Conservation (phyloP, 1,140 invertebrate species). For the Notospermus geniculatus region DNA sequence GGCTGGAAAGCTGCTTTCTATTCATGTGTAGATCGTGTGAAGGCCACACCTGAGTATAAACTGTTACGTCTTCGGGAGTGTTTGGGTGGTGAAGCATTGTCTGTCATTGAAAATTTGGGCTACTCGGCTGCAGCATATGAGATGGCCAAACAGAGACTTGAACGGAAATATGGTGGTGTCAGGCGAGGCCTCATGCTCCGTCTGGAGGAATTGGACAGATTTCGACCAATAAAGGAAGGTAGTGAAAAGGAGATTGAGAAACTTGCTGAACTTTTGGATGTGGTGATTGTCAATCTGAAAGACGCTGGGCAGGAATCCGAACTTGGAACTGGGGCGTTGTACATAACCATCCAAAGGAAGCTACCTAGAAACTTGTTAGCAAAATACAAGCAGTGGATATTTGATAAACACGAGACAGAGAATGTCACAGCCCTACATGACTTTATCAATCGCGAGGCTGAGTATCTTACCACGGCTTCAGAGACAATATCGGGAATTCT, state of each 20-base stretch:
- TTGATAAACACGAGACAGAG: neutral
- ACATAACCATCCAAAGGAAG: conserved; percentile 1
- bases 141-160: conserved; percentile 14
- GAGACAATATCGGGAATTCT: neutral
- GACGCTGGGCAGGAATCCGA: neutral
- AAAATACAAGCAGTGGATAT: neutral
- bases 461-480: neutral
- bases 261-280: conserved; percentile 12
- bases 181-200: neutral
- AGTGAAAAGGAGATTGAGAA: conserved; percentile 1
- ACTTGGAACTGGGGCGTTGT: neutral
- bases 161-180: conserved; percentile 15
- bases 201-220: conserved; percentile 13
- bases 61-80: conserved; percentile 6
- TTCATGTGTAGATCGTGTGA: neutral
- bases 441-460: neutral
- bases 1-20: neutral
- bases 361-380: neutral
- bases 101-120: conserved; percentile 12
- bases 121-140: too few species aligned
- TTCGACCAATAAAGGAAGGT: conserved; percentile 6
- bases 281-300: neutral
- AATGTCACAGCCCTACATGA: neutral
- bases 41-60: conserved; percentile 1
- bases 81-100: conserved; percentile 10